Conservation (phyloP, 2,113 vertebrate genomes). For the Equus przewalskii region DNA sequence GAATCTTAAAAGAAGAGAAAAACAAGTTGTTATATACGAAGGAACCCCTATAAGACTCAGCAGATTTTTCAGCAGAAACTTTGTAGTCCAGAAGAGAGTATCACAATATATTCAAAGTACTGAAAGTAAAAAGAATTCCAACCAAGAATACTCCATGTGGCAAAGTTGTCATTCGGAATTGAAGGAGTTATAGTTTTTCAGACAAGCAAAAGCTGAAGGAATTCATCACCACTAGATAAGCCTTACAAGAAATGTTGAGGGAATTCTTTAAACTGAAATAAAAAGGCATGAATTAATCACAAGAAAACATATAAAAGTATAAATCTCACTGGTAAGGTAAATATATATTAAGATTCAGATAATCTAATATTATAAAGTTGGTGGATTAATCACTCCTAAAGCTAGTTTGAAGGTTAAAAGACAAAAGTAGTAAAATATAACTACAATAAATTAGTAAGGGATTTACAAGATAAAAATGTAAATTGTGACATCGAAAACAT, state of each 20-base stretch:
- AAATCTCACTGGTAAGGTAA: neutral
- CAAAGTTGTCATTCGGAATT: neutral
- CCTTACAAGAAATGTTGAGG: neutral
- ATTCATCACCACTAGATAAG: neutral
- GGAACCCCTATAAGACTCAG: neutral
- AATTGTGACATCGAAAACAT: too few species aligned
- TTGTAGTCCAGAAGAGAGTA: neutral
- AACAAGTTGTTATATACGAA: neutral
- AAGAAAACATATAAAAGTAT: neutral
- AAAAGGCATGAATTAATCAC: neutral
- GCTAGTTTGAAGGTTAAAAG: neutral
- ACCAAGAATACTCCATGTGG: neutral
- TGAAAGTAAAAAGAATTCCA: neutral
- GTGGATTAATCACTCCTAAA: neutral
- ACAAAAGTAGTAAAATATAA: neutral
- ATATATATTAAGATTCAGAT: neutral
- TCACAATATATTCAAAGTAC: neutral
- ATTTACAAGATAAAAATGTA: neutral
- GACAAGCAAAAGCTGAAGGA: neutral
- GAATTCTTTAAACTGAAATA: neutral
- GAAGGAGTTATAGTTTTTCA: neutral
- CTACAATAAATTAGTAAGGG: neutral
- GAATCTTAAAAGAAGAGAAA: neutral
- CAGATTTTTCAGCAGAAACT: neutral
- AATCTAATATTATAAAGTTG: neutral